Percentiles rank a stretch among this genome's conserved stretches.
phyloP scores from a whole-genome alignment of 2,797 vertebrate species.

The Megalops cyprinoides region DNA sequence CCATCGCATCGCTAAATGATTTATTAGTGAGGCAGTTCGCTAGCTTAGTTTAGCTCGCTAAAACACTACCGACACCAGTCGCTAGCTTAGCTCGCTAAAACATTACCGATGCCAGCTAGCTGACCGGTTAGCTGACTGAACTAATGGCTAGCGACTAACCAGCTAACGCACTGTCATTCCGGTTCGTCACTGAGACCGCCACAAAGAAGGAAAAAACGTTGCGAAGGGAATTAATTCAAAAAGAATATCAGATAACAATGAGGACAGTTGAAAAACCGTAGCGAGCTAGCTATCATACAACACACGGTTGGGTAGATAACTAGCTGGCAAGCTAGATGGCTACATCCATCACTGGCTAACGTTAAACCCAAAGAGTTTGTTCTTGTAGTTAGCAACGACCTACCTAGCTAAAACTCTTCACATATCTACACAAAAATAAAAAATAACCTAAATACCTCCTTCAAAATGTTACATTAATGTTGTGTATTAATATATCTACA shows the following conservation, averaged over 20 bases:
- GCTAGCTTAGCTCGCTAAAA: background rate
- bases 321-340: conserved; percentile 21
- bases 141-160: background rate
- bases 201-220: background rate
- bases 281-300: conserved; percentile 1
- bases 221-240: background rate
- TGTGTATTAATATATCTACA: conserved; percentile 15
- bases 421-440: conserved; percentile 23
- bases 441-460: conserved; percentile 22
- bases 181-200: conserved; percentile 22
- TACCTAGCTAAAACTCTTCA: background rate
- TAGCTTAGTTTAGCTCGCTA: background rate
- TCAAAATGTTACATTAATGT: conserved; percentile 26
- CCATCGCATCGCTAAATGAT: conserved; percentile 22
- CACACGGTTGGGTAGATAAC: background rate
- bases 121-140: conserved; percentile 17
- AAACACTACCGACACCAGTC: background rate
- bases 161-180: conserved; percentile 33
- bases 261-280: background rate
- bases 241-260: background rate
- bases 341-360: conserved; percentile 9
- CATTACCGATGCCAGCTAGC: conserved; percentile 10
- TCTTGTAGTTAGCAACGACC: conserved; percentile 21
- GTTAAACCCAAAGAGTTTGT: conserved; percentile 23
- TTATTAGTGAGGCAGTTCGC: conserved; percentile 10